phyloP scores from a whole-genome alignment of 2,888 invertebrate species.

The Dascillus cervinus region DNA sequence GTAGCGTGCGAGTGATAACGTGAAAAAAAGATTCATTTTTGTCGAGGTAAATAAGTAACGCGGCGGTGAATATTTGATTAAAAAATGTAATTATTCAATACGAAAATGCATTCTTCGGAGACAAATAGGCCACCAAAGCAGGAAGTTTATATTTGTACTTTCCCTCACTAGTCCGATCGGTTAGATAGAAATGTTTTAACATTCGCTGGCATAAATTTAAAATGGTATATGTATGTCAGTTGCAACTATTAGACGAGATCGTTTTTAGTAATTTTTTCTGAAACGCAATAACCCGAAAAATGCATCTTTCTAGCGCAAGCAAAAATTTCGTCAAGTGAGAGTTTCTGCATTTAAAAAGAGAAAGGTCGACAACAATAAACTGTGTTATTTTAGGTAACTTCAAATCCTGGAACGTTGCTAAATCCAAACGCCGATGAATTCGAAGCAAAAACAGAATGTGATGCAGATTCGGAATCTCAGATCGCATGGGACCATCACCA shows the following conservation, averaged over 20 bases:
- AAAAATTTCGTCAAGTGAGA: too few species aligned
- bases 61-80: too few species aligned
- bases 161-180: slow-evolving; percentile 28
- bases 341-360: too few species aligned
- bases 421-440: slow-evolving; percentile 40
- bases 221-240: slow-evolving; percentile 19
- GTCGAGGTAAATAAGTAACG: too few species aligned
- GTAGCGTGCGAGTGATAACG: too few species aligned
- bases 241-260: too few species aligned
- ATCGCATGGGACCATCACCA: slow-evolving; percentile 11
- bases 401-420: slow-evolving; percentile 26
- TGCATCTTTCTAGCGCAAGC: too few species aligned
- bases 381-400: slow-evolving; percentile 33
- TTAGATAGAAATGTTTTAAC: slow-evolving; percentile 19
- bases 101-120: slow-evolving; percentile 10
- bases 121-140: slow-evolving; percentile 27
- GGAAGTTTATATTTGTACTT: slow-evolving; percentile 29
- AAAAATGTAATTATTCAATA: too few species aligned
- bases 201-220: slow-evolving; percentile 22
- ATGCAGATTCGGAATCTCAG: slow-evolving; percentile 24
- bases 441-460: slow-evolving; percentile 31
- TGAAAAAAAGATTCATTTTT: slow-evolving; percentile 1
- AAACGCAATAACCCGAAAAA: too few species aligned
- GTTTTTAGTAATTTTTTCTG: too few species aligned
- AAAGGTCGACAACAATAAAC: slow-evolving; percentile 11